A percentile compares a stretch with the other conserved stretches of the same genome.
These are phyloP conservation scores for Leptinotarsa defecta DNA, from an alignment of 1,140 invertebrate species.

Conservation along the genomic window DNA sequence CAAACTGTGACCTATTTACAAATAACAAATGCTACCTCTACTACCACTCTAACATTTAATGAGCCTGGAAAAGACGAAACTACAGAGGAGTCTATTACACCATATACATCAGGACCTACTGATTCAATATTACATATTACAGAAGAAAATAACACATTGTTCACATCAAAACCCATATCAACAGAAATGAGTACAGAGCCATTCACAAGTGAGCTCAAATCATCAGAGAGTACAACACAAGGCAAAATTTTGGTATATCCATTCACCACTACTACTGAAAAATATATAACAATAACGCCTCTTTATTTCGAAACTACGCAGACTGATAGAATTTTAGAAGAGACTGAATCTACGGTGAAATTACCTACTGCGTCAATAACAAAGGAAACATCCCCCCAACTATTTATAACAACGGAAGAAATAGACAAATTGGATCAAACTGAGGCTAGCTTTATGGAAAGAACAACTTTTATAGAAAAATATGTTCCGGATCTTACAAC, in stretches of 20 bases:
- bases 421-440: slow-evolving; percentile 21
- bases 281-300: slow-evolving; percentile 58
- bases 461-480: too few species aligned
- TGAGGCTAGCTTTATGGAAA: not conserved
- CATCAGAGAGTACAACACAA: slow-evolving; percentile 19
- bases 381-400: not conserved
- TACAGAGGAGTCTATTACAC: slow-evolving; percentile 20
- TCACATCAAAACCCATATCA: slow-evolving; percentile 4
- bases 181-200: slow-evolving; percentile 1
- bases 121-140: not conserved
- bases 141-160: not conserved
- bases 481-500: too few species aligned
- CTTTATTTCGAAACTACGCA: slow-evolving; percentile 42
- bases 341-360: slow-evolving; percentile 16
- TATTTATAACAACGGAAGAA: slow-evolving; percentile 10
- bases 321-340: slow-evolving; percentile 19
- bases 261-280: slow-evolving; percentile 55
- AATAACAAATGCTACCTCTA: slow-evolving; percentile 48
- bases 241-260: slow-evolving; percentile 50
- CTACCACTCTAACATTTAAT: slow-evolving; percentile 49
- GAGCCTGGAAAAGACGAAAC: slow-evolving; percentile 26
- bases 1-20: slow-evolving; percentile 50
- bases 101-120: slow-evolving; percentile 16
- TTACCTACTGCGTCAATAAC: slow-evolving; percentile 9
- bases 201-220: slow-evolving; percentile 25